Conservation (phyloP, 2,888 invertebrate genomes). For the Drosophila hawaiiensis region DNA sequence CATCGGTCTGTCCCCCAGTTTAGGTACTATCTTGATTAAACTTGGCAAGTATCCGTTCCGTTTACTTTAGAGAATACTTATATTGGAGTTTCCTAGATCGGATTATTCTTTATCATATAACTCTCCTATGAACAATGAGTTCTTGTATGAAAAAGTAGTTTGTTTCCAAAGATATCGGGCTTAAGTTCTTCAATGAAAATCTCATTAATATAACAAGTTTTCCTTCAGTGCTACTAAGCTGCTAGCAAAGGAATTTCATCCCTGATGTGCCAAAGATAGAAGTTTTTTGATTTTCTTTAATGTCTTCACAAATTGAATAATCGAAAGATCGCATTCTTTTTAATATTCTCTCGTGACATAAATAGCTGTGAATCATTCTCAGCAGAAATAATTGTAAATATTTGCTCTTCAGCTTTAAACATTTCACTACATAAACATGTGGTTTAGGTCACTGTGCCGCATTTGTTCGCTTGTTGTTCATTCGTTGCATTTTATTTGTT, state of each 20-base stretch:
- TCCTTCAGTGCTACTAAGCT: neutral
- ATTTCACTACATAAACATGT: neutral
- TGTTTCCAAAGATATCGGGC: neutral
- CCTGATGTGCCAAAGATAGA: neutral
- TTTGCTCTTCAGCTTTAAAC: neutral
- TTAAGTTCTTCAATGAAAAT: too few relatives aligned
- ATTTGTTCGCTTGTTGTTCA: constrained; percentile 34
- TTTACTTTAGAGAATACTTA: neutral
- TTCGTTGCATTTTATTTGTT: constrained; percentile 70
- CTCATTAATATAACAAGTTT: neutral
- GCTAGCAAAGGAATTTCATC: neutral
- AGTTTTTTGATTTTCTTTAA: neutral
- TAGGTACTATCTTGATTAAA: neutral
- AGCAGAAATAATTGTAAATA: neutral
- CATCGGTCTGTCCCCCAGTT: neutral
- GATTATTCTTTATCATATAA: neutral
- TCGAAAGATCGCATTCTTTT: neutral
- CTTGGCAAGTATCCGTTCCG: too few relatives aligned
- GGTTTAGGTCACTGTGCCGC: constrained; percentile 41
- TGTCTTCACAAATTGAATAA: neutral
- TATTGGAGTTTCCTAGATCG: neutral
- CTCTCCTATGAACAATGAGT: neutral
- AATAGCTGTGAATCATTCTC: neutral
- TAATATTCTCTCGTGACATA: neutral
- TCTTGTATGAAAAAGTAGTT: neutral